Percentiles rank a stretch among this genome's conserved stretches.
These are phyloP conservation scores for Alauda arvensis DNA, from an alignment of 2,797 vertebrate genomes.

Conservation along the genomic window DNA sequence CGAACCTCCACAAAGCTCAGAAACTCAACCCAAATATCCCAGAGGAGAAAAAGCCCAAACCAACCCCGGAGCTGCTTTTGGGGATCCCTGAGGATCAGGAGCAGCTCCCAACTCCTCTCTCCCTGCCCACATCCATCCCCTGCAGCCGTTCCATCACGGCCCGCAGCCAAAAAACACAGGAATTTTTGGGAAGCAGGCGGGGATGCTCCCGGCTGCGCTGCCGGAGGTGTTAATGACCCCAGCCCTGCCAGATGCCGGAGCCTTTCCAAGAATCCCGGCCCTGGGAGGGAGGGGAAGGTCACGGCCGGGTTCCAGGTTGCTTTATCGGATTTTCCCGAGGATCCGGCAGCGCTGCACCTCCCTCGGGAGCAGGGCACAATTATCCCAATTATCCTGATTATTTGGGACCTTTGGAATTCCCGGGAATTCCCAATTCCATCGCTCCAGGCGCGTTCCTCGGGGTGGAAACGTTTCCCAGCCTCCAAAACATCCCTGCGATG, in stretches of 20 bases:
- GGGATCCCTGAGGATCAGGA: fast-evolving
- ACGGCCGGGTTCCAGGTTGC: background rate
- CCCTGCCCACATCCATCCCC: no score
- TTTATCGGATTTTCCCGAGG: background rate
- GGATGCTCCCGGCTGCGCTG: no score
- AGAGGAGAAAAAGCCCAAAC: background rate
- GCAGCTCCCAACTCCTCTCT: fast-evolving
- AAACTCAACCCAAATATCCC: fast-evolving
- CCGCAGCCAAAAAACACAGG: no score
- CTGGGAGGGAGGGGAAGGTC: background rate
- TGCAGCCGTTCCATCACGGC: no score
- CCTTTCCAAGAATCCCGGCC: no score
- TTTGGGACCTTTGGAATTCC: background rate
- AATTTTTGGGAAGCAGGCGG: no score
- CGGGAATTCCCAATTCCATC: no score
- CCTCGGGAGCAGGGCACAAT: background rate
- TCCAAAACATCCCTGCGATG: no score
- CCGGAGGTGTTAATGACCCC: no score
- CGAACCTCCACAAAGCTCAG: background rate
- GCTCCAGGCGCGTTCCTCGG: background rate
- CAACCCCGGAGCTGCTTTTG: fast-evolving
- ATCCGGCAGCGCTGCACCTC: background rate
- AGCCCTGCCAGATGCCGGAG: no score
- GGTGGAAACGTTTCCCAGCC: background rate
- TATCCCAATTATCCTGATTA: background rate